Percentiles rank a stretch among this genome's conserved stretches.
These are phyloP conservation scores for Echinops telfairi DNA, from an alignment of 2,113 vertebrate genomes.

Conservation along the genomic window DNA sequence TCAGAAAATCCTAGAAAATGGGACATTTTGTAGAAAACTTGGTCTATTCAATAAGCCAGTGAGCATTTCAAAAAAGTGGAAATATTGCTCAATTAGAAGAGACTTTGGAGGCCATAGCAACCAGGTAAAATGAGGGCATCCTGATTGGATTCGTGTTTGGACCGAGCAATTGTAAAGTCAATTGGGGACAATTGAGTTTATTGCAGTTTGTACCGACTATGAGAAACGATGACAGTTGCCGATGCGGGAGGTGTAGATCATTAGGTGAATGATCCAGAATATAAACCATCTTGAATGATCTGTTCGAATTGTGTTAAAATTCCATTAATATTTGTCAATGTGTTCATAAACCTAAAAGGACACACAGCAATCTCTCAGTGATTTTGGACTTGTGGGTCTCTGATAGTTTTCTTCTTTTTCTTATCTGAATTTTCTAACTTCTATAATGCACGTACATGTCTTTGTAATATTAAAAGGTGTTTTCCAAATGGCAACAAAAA, in stretches of 20 bases:
- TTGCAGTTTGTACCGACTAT: not conserved
- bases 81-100: not conserved
- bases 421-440: not conserved
- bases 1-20: constrained; percentile 9
- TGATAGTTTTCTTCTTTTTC: constrained; percentile 24
- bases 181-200: not conserved
- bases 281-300: not conserved
- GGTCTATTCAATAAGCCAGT: constrained; percentile 44
- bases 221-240: constrained; percentile 27
- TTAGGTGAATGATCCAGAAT: constrained; percentile 18
- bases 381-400: not conserved
- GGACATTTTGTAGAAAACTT: constrained; percentile 9
- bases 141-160: not conserved
- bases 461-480: not conserved
- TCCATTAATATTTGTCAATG: not conserved
- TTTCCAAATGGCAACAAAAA: constrained; percentile 31
- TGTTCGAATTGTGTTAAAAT: not conserved
- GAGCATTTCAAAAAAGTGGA: not conserved
- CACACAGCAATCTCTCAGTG: not conserved
- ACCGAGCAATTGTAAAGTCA: not conserved
- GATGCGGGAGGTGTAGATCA: not conserved
- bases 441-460: not conserved
- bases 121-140: not conserved
- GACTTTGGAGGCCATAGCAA: not conserved
- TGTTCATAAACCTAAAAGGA: not conserved